Conservation (phyloP, 2,113 vertebrate genomes). For the Strix aluco region DNA sequence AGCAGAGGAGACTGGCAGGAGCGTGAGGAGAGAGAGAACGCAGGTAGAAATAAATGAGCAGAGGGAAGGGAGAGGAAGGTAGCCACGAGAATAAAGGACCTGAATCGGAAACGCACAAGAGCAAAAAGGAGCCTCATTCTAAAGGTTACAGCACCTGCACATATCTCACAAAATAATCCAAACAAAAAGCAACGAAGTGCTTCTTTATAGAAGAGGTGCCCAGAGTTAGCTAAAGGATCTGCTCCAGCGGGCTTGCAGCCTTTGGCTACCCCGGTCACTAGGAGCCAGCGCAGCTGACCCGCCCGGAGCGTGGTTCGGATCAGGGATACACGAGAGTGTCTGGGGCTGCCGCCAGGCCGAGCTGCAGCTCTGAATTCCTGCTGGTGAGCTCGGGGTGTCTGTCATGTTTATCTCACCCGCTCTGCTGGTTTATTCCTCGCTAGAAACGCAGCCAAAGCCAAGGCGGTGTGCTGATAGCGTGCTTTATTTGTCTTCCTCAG, state of each 20-base stretch:
- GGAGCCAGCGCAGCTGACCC: background rate
- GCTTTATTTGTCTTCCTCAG: background rate
- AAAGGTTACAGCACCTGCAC: too few relatives aligned
- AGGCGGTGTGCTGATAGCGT: background rate
- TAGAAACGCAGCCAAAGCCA: background rate
- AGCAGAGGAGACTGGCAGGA: too few relatives aligned
- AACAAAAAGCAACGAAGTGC: background rate
- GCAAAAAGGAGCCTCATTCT: background rate
- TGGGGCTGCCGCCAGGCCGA: background rate
- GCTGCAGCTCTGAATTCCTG: background rate
- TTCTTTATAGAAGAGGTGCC: background rate
- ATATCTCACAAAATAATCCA: background rate
- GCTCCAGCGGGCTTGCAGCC: background rate
- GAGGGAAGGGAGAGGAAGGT: background rate
- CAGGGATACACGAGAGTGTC: background rate
- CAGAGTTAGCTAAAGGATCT: too few relatives aligned
- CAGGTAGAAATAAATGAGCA: background rate
- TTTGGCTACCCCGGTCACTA: background rate
- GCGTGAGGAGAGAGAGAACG: background rate
- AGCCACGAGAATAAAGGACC: background rate
- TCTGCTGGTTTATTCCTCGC: background rate
- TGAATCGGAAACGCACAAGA: background rate
- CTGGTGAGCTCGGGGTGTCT: background rate
- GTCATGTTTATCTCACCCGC: background rate
- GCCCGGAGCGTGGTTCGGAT: background rate